A percentile compares a stretch with the other conserved stretches of the same genome.
Conservation (phyloP, 2,797 vertebrate genomes). For the Eospalax fontanierii region DNA sequence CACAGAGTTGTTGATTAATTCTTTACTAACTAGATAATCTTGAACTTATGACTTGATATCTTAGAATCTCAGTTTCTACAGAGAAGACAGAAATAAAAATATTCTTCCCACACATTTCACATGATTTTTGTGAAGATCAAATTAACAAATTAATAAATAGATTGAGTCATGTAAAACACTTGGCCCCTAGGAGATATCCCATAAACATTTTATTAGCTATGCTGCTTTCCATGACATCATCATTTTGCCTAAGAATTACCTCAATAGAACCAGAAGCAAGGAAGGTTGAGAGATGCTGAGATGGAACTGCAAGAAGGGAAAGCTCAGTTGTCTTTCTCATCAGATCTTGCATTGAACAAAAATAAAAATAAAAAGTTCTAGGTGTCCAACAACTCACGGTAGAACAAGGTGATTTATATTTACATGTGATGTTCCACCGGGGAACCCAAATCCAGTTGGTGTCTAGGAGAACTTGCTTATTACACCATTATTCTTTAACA, state of each 20-base stretch:
- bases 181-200: neutral
- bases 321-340: neutral
- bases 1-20: neutral
- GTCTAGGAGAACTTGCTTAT: slow-evolving; percentile 73
- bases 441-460: slow-evolving; percentile 60
- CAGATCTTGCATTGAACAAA: neutral
- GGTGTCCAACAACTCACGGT: neutral
- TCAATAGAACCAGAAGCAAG: neutral
- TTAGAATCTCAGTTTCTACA: slow-evolving; percentile 29
- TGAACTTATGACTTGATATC: neutral
- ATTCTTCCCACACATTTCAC: neutral
- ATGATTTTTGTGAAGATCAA: slow-evolving; percentile 31
- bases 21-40: neutral
- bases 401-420: slow-evolving; percentile 71
- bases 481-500: slow-evolving; percentile 76
- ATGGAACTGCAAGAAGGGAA: neutral
- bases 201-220: neutral
- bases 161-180: neutral
- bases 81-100: neutral
- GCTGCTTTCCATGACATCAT: neutral
- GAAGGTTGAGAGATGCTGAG: rapidly evolving
- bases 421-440: neutral
- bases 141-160: neutral
- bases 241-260: neutral
- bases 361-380: neutral